Evolutionary conservation across 2,888 invertebrate species (phyloP).

Genomic region (Coecobrya sp.): DNA sequence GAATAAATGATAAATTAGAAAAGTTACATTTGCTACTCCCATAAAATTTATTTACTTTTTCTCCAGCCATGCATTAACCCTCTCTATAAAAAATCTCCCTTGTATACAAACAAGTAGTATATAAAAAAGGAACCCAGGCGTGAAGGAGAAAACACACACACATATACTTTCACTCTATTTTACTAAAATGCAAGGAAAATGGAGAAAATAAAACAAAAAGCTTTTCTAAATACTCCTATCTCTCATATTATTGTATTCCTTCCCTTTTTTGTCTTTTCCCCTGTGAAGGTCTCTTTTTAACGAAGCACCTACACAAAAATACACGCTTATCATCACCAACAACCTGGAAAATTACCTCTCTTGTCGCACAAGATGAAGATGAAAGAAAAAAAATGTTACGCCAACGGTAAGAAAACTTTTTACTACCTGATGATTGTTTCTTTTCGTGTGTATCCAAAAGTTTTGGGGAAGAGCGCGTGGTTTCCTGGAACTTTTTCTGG

Average conservation of each 20-base stretch:
- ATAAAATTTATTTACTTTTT: conserved; percentile 48
- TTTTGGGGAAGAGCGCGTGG: no score
- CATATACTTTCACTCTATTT: not conserved
- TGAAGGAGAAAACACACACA: no score
- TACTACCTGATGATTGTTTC: no score
- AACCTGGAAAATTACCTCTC: not conserved
- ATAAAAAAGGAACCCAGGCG: not conserved
- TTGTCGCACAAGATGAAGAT: not conserved
- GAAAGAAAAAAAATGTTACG: no score
- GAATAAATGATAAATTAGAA: conserved; percentile 72
- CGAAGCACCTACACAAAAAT: not conserved
- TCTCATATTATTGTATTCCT: not conserved
- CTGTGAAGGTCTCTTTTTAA: not conserved
- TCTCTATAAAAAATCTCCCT: not conserved
- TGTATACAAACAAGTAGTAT: not conserved
- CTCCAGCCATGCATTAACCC: not conserved
- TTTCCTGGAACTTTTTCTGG: no score
- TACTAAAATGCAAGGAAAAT: not conserved
- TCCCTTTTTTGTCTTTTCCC: not conserved
- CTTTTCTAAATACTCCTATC: not conserved
- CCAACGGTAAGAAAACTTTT: no score
- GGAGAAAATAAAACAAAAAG: not conserved
- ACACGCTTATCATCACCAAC: conserved; percentile 6
- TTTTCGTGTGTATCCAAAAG: no score
- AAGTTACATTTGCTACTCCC: conserved; percentile 59